phyloP scores from a whole-genome alignment of 1,140 invertebrate genomes.

The Nymphalis io region DNA sequence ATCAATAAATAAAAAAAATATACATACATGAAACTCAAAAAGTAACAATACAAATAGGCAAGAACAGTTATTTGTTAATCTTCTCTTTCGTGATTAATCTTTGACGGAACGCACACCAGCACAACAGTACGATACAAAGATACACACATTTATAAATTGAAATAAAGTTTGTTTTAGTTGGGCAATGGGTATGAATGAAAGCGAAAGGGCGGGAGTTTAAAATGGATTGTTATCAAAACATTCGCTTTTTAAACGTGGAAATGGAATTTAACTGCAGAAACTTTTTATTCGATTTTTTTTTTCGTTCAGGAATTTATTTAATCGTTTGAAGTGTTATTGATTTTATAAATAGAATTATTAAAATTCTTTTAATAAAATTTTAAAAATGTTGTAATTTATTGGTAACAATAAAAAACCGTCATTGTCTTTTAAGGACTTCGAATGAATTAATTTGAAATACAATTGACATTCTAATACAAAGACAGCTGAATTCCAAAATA shows the following conservation, averaged over 20 bases:
- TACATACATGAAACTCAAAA: conserved; percentile 11
- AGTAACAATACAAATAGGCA: conserved; percentile 15
- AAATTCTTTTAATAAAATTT: neutral
- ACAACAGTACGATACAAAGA: conserved; percentile 49
- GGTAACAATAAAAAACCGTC: no score
- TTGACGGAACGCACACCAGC: conserved; percentile 65
- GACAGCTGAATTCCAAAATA: neutral
- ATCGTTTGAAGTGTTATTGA: no score
- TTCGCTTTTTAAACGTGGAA: conserved; percentile 39
- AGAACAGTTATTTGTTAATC: neutral
- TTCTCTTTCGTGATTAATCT: conserved; percentile 41
- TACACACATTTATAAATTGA: conserved; percentile 75
- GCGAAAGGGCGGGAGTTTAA: conserved; percentile 66
- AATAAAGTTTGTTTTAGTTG: conserved; percentile 80
- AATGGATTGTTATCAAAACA: conserved; percentile 66
- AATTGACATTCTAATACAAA: neutral
- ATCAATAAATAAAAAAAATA: no score
- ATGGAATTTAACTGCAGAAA: conserved; percentile 2
- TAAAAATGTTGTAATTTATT: neutral
- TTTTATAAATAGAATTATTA: no score
- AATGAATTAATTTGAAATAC: neutral
- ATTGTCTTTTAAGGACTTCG: no score
- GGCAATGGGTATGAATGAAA: conserved; percentile 78
- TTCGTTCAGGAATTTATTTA: neutral
- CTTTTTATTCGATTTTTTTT: conserved; percentile 5